Evolutionary conservation across 2,113 vertebrate species (phyloP).

Genomic region (Malaclemys terrapin): DNA sequence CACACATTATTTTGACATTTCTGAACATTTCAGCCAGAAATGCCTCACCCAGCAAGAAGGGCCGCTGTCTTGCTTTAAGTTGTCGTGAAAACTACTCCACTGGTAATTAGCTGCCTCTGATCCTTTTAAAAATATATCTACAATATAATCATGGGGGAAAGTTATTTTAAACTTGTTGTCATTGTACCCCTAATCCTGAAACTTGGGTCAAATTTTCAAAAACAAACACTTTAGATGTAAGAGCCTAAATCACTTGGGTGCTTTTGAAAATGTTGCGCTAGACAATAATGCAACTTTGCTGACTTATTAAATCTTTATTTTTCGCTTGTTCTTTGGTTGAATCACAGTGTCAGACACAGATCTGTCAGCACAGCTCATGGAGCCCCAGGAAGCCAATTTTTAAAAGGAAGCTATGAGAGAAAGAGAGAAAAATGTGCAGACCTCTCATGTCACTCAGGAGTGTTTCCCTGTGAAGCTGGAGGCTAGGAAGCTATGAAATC

Average conservation of each 20-base stretch:
- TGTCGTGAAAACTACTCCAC: not conserved
- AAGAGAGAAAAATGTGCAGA: not conserved
- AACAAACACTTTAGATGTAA: not conserved
- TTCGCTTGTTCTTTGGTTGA: not conserved
- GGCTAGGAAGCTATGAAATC: not conserved
- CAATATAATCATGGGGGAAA: not conserved
- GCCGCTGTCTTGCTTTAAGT: not conserved
- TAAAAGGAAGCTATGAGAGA: not conserved
- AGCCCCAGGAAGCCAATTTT: not conserved
- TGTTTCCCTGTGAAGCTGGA: not conserved
- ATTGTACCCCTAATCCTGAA: not conserved
- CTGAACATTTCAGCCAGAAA: not conserved
- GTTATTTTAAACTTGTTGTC: not conserved
- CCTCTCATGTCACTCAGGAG: not conserved
- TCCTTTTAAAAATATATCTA: not conserved
- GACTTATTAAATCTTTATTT: not conserved
- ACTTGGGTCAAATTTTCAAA: not conserved
- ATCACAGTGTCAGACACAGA: not conserved
- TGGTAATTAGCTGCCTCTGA: not conserved
- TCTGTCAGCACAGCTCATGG: not conserved
- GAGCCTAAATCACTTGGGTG: not conserved
- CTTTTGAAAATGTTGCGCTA: not conserved
- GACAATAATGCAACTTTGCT: not conserved
- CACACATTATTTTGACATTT: not conserved
- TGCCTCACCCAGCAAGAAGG: not conserved